Evolutionary conservation across 2,797 vertebrate genomes (phyloP), one percentile per base, ranked within the genome.

Genomic region (Euphonia xanthogaster): DNA sequence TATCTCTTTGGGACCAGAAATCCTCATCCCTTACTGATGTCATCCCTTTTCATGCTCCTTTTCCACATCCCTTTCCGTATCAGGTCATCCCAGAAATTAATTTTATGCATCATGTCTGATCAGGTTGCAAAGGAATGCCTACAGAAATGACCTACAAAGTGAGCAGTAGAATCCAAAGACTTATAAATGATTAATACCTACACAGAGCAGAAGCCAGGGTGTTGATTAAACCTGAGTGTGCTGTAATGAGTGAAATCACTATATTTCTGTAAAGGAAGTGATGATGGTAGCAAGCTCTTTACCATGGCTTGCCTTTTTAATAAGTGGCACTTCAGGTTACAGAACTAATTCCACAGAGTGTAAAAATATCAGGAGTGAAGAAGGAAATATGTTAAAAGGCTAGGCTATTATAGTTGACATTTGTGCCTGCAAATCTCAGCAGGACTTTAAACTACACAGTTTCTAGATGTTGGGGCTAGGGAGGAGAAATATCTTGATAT

Each of bases 281-380:
- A 86, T 80, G 86, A 90, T 82, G 68, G 63, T 92, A 86, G 88
- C 68, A 90, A 62, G 65, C 62, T 95, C 77, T 92, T 95, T 83
- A 96, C 82, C 40, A 10, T 89, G 67, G 82, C 85, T 90, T 96
- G 70, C 88, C 73, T 84, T 96, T 96, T 93, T 91, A 95, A 75
- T 94, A 96, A 90, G 91, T 93, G 84, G 68, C 77, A 95, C 92
- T 96, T 97, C 91, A 94, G 73, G 96, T 94, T 96, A 90, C 21
- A 31, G 57, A 92, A 95, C 95, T 96, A 96, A 96, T 97, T 96
- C 61, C 60, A 82, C 44, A 40, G 79, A 96, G 76, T 92, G 48
- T 39, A 92, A 93, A 85, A 95, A 95, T 95, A 94, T 63, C 94
- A 92, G 50, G 78, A 91, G 30, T 48, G 44, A 92, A 90, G 92